Base-by-base conservation (phyloP, 2,113 vertebrate species). In the Jaculus jaculus region DNA sequence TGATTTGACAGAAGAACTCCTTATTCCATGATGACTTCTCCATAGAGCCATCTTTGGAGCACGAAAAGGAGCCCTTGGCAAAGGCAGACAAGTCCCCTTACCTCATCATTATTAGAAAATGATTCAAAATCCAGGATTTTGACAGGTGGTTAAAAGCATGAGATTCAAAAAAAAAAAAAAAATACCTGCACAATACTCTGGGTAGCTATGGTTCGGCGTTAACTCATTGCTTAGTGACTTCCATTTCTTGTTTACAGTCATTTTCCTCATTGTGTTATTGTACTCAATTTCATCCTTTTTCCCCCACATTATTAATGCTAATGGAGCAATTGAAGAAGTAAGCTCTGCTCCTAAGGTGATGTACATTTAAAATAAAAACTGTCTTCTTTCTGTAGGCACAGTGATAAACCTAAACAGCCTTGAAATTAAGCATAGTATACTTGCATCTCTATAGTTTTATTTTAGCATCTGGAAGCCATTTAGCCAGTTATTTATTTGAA, bases 201-300 rank as follows among this genome's bases (percentile, higher is more conserved):
- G 37, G 60, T 78, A 91, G 79, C 65, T 73, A 42, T 51, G 73
- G 80, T 83, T 94, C n/a, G 91, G 61, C 58, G 51, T 84, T 97
- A 82, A 65, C 96, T 97, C 90, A 87, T 96, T 92, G 92, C 93
- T 95, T 77, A 75, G 82, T 78, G 90, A 90, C 96, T 98, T 96
- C 73, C 71, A 91, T 96, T 97, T 92, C 79, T 94, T 90, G 92
- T 96, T 97, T 97, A 87, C 92, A 77, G 87, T 97, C 65, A 26
- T 96, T 95, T 95, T 78, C 95, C 94, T 94, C 51, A 34, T 96
- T 95, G 95, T 97, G 97, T 95, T 97, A 93, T 96, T 96, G 80
- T 92, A 81, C 93, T 97, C 96, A 97, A 97, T 98, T 98, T 98
- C 97, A 97, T 95, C 89, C 97, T 96, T 96, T 97, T 92, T 97